Evolutionary conservation across 2,113 vertebrate genomes (phyloP).

Genomic region (Ceyx margarethae): DNA sequence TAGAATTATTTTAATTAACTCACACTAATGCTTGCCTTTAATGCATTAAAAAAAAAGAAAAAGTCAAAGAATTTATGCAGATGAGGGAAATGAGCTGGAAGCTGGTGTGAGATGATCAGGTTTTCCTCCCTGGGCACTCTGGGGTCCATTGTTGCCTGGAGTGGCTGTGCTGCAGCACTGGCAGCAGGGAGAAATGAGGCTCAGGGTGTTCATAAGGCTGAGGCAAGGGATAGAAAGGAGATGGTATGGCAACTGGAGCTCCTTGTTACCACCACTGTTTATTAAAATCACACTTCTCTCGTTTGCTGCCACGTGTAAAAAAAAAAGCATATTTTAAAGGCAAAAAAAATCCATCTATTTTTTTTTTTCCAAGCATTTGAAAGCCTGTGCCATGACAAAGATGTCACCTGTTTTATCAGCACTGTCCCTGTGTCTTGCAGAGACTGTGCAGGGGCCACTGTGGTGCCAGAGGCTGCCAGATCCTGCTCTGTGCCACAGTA

Average conservation of each 20-base stretch:
- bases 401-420: not conserved
- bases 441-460: not conserved
- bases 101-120: not conserved
- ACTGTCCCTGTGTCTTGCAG: not conserved
- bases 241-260: not conserved
- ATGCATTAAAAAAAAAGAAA: not conserved
- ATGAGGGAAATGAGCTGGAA: not conserved
- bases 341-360: conserved; percentile 39
- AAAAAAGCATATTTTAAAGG: conserved; percentile 22
- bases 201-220: not conserved
- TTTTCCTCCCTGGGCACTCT: not conserved
- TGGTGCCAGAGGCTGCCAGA: conserved; percentile 7
- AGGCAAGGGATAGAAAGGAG: not conserved
- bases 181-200: not conserved
- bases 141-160: not conserved
- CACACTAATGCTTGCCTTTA: not conserved
- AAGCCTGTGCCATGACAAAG: not conserved
- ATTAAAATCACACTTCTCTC: conserved; percentile 30
- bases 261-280: not conserved
- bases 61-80: not conserved
- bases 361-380: not conserved
- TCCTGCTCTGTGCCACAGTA: not conserved
- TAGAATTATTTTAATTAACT: conserved; percentile 46
- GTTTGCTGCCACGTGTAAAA: not conserved
- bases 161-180: not conserved